Evolutionary conservation across 2,888 invertebrate species (phyloP).

Genomic region (Oxycera nigricornis): DNA sequence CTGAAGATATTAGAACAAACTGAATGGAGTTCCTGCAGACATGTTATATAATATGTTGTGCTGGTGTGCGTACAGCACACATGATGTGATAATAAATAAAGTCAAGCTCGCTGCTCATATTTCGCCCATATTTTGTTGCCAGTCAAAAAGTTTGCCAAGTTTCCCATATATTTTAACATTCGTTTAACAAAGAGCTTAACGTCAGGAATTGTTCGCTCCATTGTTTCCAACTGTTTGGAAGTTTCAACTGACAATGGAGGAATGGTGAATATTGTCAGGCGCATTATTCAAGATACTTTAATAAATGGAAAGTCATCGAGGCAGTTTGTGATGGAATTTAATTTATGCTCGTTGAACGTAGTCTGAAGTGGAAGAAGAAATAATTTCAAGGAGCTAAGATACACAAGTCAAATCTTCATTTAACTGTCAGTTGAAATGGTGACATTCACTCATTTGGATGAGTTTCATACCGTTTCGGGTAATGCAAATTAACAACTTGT

Average conservation of each 20-base stretch:
- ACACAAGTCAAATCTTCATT: no score
- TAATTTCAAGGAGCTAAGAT: no score
- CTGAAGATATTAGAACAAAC: neutral
- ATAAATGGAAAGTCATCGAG: neutral
- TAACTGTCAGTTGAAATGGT: neutral
- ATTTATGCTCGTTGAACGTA: no score
- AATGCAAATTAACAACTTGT: no score
- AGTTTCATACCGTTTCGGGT: no score
- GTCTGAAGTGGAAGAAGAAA: no score
- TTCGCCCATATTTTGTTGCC: neutral
- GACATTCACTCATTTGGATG: no score
- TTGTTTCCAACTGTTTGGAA: constrained; percentile 14
- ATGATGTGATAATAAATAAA: neutral
- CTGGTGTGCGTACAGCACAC: neutral
- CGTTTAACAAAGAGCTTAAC: constrained; percentile 20
- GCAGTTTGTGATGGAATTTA: neutral
- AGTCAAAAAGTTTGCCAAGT: neutral
- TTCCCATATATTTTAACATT: neutral
- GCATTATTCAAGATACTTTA: constrained; percentile 9
- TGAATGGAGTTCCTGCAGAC: neutral
- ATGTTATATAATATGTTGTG: neutral
- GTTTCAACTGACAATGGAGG: neutral
- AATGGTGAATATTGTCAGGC: neutral
- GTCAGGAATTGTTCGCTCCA: constrained; percentile 20
- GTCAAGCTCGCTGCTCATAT: neutral